These are phyloP conservation scores for Xenopus borealis DNA, from an alignment of 2,113 vertebrate genomes.

Conservation along the genomic window DNA sequence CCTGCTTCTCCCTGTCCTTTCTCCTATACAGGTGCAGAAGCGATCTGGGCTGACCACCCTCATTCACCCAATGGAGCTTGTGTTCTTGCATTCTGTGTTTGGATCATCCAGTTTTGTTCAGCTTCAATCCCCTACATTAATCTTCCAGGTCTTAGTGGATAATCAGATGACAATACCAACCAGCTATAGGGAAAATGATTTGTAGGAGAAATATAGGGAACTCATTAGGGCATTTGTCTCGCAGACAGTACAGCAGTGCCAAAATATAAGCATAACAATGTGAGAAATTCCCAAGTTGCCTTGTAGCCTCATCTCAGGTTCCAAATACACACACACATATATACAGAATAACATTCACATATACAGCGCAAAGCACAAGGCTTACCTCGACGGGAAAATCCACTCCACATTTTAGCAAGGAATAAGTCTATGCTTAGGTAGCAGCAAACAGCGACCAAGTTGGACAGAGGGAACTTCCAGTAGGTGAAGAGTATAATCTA, in stretches of 20 bases:
- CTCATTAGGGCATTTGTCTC: neutral
- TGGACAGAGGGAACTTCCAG: conserved; percentile 72
- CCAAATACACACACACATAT: neutral
- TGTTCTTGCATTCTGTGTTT: neutral
- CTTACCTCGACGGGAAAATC: conserved; percentile 80
- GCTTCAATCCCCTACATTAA: neutral
- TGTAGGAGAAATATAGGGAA: neutral
- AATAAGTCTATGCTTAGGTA: conserved; percentile 51
- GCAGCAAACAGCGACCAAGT: conserved; percentile 57
- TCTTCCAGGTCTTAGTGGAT: neutral
- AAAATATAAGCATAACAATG: neutral
- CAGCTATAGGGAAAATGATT: neutral
- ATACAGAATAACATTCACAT: neutral
- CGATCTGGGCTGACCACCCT: neutral
- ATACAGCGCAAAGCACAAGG: conserved; percentile 60
- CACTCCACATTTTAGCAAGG: conserved; percentile 76
- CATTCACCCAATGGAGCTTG: too few relatives aligned
- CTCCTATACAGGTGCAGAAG: neutral
- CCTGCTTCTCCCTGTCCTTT: neutral
- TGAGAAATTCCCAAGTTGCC: neutral
- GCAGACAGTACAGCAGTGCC: neutral
- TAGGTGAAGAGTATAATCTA: conserved; percentile 60
- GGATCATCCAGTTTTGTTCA: neutral
- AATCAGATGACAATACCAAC: neutral
- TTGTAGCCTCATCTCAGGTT: neutral